These are phyloP conservation scores for Brachionus rotundiformis DNA, from an alignment of 1,140 invertebrate species.

Conservation along the genomic window DNA sequence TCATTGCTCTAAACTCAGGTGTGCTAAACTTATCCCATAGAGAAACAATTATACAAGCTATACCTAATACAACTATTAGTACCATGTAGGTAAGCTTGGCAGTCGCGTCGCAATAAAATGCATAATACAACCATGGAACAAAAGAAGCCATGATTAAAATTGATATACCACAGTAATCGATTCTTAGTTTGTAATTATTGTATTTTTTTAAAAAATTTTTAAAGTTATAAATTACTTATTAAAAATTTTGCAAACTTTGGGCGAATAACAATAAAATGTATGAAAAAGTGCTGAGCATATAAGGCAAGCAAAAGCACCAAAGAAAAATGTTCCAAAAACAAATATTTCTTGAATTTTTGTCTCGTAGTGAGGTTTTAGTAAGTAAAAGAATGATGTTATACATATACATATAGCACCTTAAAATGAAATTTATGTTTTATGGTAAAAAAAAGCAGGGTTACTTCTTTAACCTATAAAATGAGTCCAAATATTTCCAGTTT, in stretches of 20 bases:
- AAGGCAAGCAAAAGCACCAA: slow-evolving; percentile 91
- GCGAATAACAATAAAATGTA: slow-evolving; percentile 95
- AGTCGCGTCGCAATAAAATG: slow-evolving; percentile 82
- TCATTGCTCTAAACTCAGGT: slow-evolving; percentile 81
- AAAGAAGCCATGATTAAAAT: slow-evolving; percentile 97
- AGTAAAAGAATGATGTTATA: slow-evolving; percentile 65
- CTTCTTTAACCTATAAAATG: slow-evolving; percentile 73
- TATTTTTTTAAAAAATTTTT: neutral
- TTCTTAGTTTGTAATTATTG: slow-evolving; percentile 64
- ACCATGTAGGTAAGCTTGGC: slow-evolving; percentile 68
- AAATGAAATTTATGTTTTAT: slow-evolving; percentile 72
- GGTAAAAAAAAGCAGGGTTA: slow-evolving; percentile 59
- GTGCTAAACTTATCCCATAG: slow-evolving; percentile 95
- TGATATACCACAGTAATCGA: slow-evolving; percentile 98
- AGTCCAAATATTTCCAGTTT: slow-evolving; percentile 98
- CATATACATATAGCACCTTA: slow-evolving; percentile 79
- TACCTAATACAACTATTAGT: slow-evolving; percentile 85
- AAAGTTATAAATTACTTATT: slow-evolving; percentile 73
- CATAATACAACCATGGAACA: slow-evolving; percentile 98
- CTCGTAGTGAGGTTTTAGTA: slow-evolving; percentile 65
- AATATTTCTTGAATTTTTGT: slow-evolving; percentile 80
- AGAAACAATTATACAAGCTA: slow-evolving; percentile 90
- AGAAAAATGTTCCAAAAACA: slow-evolving; percentile 77
- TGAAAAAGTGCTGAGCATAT: slow-evolving; percentile 96
- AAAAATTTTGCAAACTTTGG: slow-evolving; percentile 88